Evolutionary conservation across 2,797 vertebrate species (phyloP).

Genomic region (Thunnus albacares): DNA sequence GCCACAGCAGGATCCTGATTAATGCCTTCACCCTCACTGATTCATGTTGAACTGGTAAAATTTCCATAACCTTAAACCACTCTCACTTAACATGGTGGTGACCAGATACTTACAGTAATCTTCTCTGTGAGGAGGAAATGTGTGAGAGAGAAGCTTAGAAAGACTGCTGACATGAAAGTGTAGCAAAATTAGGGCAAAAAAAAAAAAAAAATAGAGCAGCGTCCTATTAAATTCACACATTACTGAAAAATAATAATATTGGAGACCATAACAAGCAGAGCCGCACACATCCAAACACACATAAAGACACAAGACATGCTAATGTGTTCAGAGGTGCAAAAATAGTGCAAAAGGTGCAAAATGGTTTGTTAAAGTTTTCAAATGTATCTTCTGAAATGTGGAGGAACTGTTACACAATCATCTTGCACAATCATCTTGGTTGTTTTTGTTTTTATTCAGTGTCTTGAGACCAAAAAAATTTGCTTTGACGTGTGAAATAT

Average conservation of each 20-base stretch:
- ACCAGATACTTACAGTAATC: constrained; percentile 44
- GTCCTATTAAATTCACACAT: constrained; percentile 23
- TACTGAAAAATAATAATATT: constrained; percentile 26
- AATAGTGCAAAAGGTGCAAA: not conserved
- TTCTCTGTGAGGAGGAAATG: constrained; percentile 27
- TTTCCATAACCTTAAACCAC: constrained; percentile 40
- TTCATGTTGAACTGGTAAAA: constrained; percentile 34
- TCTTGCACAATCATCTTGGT: too few species aligned
- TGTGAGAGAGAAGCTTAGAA: constrained; percentile 51
- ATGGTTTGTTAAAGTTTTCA: not conserved
- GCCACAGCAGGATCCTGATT: constrained; percentile 45
- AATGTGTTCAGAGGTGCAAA: not conserved
- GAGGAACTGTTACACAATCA: too few species aligned
- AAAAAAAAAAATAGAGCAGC: constrained; percentile 49
- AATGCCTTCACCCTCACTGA: constrained; percentile 55
- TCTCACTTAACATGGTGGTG: constrained; percentile 33
- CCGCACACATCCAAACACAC: not conserved
- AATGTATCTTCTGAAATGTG: not conserved
- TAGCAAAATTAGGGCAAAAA: constrained; percentile 59
- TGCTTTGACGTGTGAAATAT: too few species aligned
- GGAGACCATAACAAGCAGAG: constrained; percentile 6
- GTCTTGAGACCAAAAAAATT: too few species aligned
- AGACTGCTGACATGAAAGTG: constrained; percentile 62
- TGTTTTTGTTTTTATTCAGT: too few species aligned
- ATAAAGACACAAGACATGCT: not conserved